Base-by-base conservation (phyloP, 2,888 invertebrate species). In the Dendrolimus pini region DNA sequence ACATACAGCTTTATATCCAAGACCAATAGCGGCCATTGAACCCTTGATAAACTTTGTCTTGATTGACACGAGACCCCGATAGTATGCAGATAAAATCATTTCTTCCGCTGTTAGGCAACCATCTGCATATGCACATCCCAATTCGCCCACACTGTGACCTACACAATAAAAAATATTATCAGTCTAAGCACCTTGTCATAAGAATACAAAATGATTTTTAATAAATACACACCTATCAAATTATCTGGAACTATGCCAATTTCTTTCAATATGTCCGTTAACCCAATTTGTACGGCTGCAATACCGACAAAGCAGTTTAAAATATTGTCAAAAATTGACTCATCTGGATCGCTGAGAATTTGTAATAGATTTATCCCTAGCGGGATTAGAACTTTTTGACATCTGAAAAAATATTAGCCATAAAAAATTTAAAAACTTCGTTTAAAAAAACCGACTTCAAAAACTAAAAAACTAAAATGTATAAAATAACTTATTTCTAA, bases 81-180 rank as follows among this genome's bases (percentile, higher is more conserved):
- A 13, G 13, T 57, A 59, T 3, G 56, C 56, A 8, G 59, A 13
- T 9, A 95, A 78, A 57, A 96, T 93, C 80, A 94, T 94, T 82
- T 96, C 94, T 71, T 96, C 94, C 1, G 93, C 92, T 0, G 95
- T 95, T 59, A 97, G 89, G 60, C 95, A 94, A 13, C 95, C 96
- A 81, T 97, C 97, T 10, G 96, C 96, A 79, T 97, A 97, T 1
- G 95, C 96, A 76, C 97, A 97, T 7, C 95, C 96, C 42, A 97
- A 84, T 79, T 97, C 97, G 54, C 97, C 97, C 0, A 96, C 94
- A 54, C 63, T 64, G 41, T 62, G 62, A 18, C 69, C 69, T 69
- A 55, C 41, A 55, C 9, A 41, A 41, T 30, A 2, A 47, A 7
- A 7, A 47, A 47, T 9, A 47, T 47, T 10, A 47, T 47, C 12